These are phyloP conservation scores for Cynopterus brachyotis DNA, from an alignment of 2,113 vertebrate species.

Conservation along the genomic window DNA sequence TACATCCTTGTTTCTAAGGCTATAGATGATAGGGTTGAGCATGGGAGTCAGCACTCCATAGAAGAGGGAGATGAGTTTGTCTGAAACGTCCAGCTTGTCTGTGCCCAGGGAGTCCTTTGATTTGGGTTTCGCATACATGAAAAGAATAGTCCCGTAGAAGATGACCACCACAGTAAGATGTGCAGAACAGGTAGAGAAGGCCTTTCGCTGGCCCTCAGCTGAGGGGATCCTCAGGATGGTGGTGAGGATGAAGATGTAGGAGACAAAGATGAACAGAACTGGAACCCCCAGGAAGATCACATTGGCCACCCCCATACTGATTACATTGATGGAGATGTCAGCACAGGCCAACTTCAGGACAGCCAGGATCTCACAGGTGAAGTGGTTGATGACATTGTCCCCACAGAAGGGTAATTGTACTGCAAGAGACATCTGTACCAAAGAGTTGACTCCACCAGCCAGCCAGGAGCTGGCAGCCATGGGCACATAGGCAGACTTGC, in stretches of 20 bases:
- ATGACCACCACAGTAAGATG: slow-evolving; percentile 46
- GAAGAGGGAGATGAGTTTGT: slow-evolving; percentile 33
- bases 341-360: slow-evolving; percentile 60
- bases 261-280: slow-evolving; percentile 23
- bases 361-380: slow-evolving; percentile 61
- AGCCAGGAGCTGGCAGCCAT: slow-evolving; percentile 62
- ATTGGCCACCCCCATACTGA: background rate
- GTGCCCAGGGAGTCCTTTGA: background rate
- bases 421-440: slow-evolving; percentile 67
- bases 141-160: slow-evolving; percentile 38
- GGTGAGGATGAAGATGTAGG: slow-evolving; percentile 1
- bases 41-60: background rate
- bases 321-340: slow-evolving; percentile 56
- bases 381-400: slow-evolving; percentile 61
- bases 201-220: background rate
- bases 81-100: background rate
- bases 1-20: slow-evolving; percentile 29
- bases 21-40: slow-evolving; percentile 55
- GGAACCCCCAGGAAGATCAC: background rate
- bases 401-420: slow-evolving; percentile 65
- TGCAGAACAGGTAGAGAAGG: slow-evolving; percentile 58
- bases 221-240: slow-evolving; percentile 61
- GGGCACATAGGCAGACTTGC: slow-evolving; percentile 43
- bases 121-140: slow-evolving; percentile 55
- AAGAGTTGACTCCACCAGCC: slow-evolving; percentile 49